Base-by-base conservation (phyloP, 1,140 invertebrate genomes). In the Ceratina japonica region DNA sequence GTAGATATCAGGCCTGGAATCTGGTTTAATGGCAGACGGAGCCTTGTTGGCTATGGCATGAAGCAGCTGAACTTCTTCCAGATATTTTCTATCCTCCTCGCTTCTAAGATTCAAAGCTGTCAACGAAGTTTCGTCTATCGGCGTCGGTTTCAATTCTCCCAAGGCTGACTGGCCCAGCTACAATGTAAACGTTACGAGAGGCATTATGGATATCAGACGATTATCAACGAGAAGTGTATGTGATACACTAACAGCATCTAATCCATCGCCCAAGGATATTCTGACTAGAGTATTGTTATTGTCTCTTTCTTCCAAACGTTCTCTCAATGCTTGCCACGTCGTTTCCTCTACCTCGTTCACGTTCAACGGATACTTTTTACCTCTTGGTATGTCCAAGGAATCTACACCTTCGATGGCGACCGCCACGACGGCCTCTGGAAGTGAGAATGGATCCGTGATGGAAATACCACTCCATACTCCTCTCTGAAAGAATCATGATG, bases 341-440 rank as follows among this genome's bases (percentile, higher is more conserved):
- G 93, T 92, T 64, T 94, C 94, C 86, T 95, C 95, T 88, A 93
- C 93, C 84, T 94, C 94, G 89, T 96, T 94, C n/a, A 94, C 94
- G 75, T 92, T 91, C 64, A 96, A 85, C 18, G 94, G 93, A 85
- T 91, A 96, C 2, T 49, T 51, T 87, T 94, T 94, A 3, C 93
- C 93, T 75, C 94, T 94, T 31, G 87, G 70, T 10, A 86, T 84
- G 58, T 90, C 84, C n/a, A 93, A 73, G 31, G 88, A 88, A n/a
- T 92, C 91, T 10, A 96, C 91, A 75, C 96, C 96, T 91, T 96
- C 95, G 58, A 97, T 93, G 54, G 94, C 94, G 51, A 97, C 92
- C 51, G 94, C 94, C 31, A 97, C 95, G 64, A 96, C 94, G 52
- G 95, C 96, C 91, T 97, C 95, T 37, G 97, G 96, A 75, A 96